These are phyloP conservation scores for Syngnathoides biaculeatus DNA, from an alignment of 2,113 vertebrate genomes.

Conservation along the genomic window DNA sequence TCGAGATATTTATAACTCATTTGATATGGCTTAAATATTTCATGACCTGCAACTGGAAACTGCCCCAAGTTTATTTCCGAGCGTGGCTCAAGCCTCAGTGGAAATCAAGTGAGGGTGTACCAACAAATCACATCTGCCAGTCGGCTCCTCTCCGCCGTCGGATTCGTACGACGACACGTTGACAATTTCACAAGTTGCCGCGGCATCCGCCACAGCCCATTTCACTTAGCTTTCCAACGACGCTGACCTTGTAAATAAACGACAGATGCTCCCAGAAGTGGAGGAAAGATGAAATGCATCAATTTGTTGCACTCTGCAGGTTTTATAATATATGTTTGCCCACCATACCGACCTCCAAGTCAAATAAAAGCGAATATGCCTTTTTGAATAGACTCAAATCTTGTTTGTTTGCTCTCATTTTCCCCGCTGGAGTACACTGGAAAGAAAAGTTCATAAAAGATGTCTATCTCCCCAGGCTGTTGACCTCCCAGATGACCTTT, in stretches of 20 bases:
- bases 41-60: slow-evolving; percentile 38
- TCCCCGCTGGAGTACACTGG: slow-evolving; percentile 9
- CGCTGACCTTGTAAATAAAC: slow-evolving; percentile 14
- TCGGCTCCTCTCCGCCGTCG: slow-evolving; percentile 7
- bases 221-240: slow-evolving; percentile 11
- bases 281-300: slow-evolving; percentile 25
- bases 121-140: slow-evolving; percentile 26
- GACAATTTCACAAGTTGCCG: slow-evolving; percentile 30
- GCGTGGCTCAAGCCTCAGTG: slow-evolving; percentile 56
- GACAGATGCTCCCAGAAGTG: slow-evolving; percentile 1
- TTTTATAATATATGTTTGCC: slow-evolving; percentile 36
- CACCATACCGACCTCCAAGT: slow-evolving; percentile 10
- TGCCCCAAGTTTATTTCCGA: slow-evolving; percentile 46
- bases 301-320: slow-evolving; percentile 26
- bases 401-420: slow-evolving; percentile 4
- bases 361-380: slow-evolving; percentile 16
- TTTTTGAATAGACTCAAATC: slow-evolving; percentile 22
- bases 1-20: slow-evolving; percentile 52
- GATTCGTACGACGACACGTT: slow-evolving; percentile 19
- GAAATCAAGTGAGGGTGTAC: slow-evolving; percentile 39
- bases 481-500: slow-evolving; percentile 49
- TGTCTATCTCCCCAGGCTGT: slow-evolving; percentile 42
- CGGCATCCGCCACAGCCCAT: background rate
- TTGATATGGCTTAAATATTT: slow-evolving; percentile 52
- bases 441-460: slow-evolving; percentile 54